Percentiles rank a stretch among this genome's conserved stretches.
phyloP scores from a whole-genome alignment of 2,888 invertebrate species.

The Sussaba pulchella region DNA sequence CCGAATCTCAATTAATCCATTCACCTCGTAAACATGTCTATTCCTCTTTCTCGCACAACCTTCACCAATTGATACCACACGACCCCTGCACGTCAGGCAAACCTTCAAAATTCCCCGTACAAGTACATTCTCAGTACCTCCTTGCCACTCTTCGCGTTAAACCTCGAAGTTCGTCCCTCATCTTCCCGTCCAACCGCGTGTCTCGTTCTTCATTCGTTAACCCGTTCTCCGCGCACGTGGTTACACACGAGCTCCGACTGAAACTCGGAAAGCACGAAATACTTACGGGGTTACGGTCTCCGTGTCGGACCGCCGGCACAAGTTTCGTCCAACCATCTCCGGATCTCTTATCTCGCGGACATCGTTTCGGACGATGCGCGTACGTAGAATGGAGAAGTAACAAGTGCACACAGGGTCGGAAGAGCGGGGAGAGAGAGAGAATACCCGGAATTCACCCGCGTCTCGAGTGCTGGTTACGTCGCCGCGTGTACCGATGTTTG shows the following conservation, averaged over 20 bases:
- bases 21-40: background rate
- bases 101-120: conserved; percentile 5
- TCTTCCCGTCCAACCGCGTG: conserved; percentile 58
- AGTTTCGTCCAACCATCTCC: conserved; percentile 23
- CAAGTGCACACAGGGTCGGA: background rate
- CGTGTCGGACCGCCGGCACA: conserved; percentile 23
- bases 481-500: conserved; percentile 11
- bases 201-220: conserved; percentile 68
- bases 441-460: conserved; percentile 74
- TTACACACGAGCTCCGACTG: conserved; percentile 2
- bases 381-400: conserved; percentile 21
- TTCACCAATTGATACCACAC: background rate
- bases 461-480: conserved; percentile 16
- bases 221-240: conserved; percentile 62
- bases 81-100: background rate
- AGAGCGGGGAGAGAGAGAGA: conserved; percentile 51
- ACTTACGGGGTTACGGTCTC: conserved; percentile 1
- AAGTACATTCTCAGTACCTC: conserved; percentile 3
- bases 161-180: conserved; percentile 51
- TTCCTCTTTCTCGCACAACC: no score
- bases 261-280: conserved; percentile 26
- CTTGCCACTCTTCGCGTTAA: conserved; percentile 34
- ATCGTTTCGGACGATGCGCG: conserved; percentile 41
- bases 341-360: conserved; percentile 61
- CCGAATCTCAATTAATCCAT: no score